Evolutionary conservation across 2,888 invertebrate species (phyloP).

Genomic region (Spisula subtruncata): DNA sequence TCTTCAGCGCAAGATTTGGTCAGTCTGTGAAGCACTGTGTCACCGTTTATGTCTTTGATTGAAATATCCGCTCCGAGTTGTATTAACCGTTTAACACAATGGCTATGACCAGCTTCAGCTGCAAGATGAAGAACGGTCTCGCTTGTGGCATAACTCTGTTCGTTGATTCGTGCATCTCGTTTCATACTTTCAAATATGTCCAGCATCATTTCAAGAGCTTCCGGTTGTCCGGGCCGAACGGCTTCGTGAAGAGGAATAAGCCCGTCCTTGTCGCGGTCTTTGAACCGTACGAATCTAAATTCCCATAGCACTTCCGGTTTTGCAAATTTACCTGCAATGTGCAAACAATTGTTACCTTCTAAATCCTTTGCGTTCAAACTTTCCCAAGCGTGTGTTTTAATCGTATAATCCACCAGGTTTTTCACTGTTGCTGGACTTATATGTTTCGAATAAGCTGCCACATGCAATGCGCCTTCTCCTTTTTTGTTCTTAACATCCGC

Average conservation of each 20-base stretch:
- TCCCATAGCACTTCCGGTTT: constrained; percentile 82
- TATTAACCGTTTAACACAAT: constrained; percentile 70
- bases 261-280: constrained; percentile 80
- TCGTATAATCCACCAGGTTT: constrained; percentile 83
- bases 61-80: constrained; percentile 76
- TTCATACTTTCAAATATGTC: constrained; percentile 83
- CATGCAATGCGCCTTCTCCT: constrained; percentile 84
- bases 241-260: constrained; percentile 82
- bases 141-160: constrained; percentile 72
- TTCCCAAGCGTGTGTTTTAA: constrained; percentile 85
- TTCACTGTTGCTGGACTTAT: constrained; percentile 78
- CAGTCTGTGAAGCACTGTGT: constrained; percentile 84
- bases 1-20: constrained; percentile 73
- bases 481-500: constrained; percentile 81
- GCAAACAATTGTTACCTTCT: constrained; percentile 85
- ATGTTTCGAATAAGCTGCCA: constrained; percentile 77
- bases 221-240: constrained; percentile 78
- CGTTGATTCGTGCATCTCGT: constrained; percentile 82
- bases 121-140: constrained; percentile 81
- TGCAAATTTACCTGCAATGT: constrained; percentile 84
- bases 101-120: constrained; percentile 73
- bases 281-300: constrained; percentile 81
- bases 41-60: constrained; percentile 77
- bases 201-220: constrained; percentile 80
- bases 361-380: constrained; percentile 84